phyloP scores from a whole-genome alignment of 2,888 invertebrate genomes.

The Penaeus monodon region DNA sequence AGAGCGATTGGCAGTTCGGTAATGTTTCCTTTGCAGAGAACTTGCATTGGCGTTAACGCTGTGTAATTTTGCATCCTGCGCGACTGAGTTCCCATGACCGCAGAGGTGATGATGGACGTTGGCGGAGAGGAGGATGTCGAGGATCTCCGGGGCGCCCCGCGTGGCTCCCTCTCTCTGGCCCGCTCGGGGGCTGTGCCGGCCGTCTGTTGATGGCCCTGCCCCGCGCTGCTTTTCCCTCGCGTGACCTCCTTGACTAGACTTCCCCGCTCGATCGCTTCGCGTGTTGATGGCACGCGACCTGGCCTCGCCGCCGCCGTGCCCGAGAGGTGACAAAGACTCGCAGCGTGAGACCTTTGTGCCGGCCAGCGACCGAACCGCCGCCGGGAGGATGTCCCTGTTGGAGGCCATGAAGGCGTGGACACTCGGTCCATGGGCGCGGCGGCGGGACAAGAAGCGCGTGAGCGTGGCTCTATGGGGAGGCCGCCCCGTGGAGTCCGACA shows the following conservation, averaged over 20 bases:
- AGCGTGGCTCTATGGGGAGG: conserved; percentile 55
- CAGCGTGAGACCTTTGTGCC: too few relatives aligned
- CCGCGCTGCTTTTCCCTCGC: too few relatives aligned
- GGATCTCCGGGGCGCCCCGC: neutral
- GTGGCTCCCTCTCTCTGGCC: neutral
- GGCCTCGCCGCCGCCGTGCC: too few relatives aligned
- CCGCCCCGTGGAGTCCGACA: conserved; percentile 36
- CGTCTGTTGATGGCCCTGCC: neutral
- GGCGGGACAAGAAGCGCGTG: conserved; percentile 43
- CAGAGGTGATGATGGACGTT: neutral
- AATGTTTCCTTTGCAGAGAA: too few relatives aligned
- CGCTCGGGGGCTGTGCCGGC: neutral
- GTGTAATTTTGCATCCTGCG: too few relatives aligned
- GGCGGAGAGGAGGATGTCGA: neutral
- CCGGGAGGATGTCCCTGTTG: conserved; percentile 39
- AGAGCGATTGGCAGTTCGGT: too few relatives aligned
- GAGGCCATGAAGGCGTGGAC: conserved; percentile 53
- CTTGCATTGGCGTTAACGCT: too few relatives aligned
- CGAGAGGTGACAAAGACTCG: too few relatives aligned
- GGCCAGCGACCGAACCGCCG: neutral
- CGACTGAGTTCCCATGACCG: too few relatives aligned
- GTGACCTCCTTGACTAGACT: too few relatives aligned
- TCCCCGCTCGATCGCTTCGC: too few relatives aligned
- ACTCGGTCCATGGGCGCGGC: conserved; percentile 34
- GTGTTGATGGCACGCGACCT: too few relatives aligned